Evolutionary conservation across 2,888 invertebrate genomes (phyloP), one percentile per base, ranked within the genome.

Genomic region (Tenodera sinensis): DNA sequence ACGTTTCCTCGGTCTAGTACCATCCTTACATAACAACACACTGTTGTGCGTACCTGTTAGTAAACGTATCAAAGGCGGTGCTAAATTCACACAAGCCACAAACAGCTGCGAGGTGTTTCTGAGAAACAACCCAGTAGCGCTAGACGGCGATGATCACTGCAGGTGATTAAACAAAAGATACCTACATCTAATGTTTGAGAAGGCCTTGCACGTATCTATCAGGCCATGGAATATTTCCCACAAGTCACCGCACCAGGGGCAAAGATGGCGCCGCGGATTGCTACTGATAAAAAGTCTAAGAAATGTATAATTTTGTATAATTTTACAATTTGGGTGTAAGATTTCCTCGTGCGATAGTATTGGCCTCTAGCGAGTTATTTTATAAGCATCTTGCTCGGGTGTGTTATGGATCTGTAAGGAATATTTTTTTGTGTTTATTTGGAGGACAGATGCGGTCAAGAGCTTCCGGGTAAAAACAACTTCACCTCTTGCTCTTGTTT

Each of bases 241-340:
- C 54, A 71, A 71, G 54, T 71, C 54, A 71, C 54, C 54, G 54
- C 54, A 20, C 54, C 54, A 20, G 54, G 20, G 54, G 54, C 20
- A 20, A 71, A 71, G 54, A 71, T 71, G 54, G 54, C 54, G 54
- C 54, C 54, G 20, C 54, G 54, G 54, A 71, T 71, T 71, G 20
- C 20, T 20, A 71, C 15, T 71, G 54, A 71, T 71, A 71, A 54
- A 54, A 54, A 15, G 3, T 54, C 54, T 2, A 54, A 71, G 20
- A 71, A 71, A 71, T 71, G 54, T 30, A 25, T 81, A 86, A 86
- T 86, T 86, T 71, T 86, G 81, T 86, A 81, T 86, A 86, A 86
- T 86, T 81, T 86, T 81, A 54, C 86, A 28, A 86, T 28, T 71
- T 28, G 2, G 54, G 85, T 28, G 7, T 71, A 86, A 86, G 81